Evolutionary conservation across 2,797 vertebrate genomes (phyloP), one percentile per base, ranked within the genome.

Genomic region (Clamator glandarius): DNA sequence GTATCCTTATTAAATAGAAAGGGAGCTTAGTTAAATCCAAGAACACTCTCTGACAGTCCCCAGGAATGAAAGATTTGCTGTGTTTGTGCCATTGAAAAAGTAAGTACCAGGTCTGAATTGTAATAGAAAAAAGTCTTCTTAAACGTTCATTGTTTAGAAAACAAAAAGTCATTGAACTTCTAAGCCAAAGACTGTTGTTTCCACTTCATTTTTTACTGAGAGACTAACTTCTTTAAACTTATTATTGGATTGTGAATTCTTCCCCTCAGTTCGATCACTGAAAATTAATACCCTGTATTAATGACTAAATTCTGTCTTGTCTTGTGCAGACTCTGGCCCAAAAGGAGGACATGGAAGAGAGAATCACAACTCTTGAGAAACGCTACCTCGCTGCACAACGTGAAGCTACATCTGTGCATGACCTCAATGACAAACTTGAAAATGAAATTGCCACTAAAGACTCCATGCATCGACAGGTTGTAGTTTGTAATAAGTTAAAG

Each of bases 321-420:
- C 67, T 59, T 85, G 24, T 5, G 6, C 33, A 99, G 99, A 99
- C 99, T 7, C 97, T 99, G 98, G 99, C 99, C 90, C 99, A 99
- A 96, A 99, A 99, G 96, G 99, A 99, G 12, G 99, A 99, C 92
- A 99, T 99, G 99, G 99, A 99, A 93, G 99, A 99, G 97, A 98
- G 99, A 81, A 99, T 99, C 93, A 99, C 99, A 35, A 99, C 99
- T 21, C 98, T 99, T 46, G 99, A 99, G 97, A 99, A 99, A 95
- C 99, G 99, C 95, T 99, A 99, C 98, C 98, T 99, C 95, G 99
- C 99, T 0, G 99, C 99, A 70, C 99, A 99, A 96, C 98, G 99
- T 79, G 99, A 99, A 97, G 99, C 99, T 58, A 99, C 99, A 54
- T 99, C 99, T 11, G 99, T 99, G 92, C 99, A 99, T 3, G 99